Evolutionary conservation across 2,888 invertebrate genomes (phyloP), one percentile per base, ranked within the genome.

Genomic region (Oegoconia quadripuncta): DNA sequence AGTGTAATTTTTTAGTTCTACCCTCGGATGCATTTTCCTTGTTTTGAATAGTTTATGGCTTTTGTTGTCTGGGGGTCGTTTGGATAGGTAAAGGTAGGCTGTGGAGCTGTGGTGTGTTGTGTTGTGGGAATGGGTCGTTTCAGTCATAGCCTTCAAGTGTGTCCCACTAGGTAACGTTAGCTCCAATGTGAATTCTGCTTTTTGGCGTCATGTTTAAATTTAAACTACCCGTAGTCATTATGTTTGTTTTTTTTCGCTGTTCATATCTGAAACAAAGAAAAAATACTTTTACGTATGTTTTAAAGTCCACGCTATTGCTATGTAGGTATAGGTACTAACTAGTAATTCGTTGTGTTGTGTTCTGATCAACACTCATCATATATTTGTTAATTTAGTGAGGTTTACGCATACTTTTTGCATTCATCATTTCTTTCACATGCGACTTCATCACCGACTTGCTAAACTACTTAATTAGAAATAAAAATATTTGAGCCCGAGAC

Each of bases 61-160:
- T 39, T 31, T 30, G 22, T 20, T 2, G n/a, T 76, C 77, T 15
- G 76, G 77, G n/a, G 75, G 77, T 44, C 68, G 62, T 54, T 73
- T 76, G 22, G 60, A 64, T 16, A 64, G 65, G 37, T 72, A 64
- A 14, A 62, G 50, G 42, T 66, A 63, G 42, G 41, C 15, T n/a
- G 55, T 52, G 14, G 46, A 42, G 36, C 49, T 58, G 43, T 58
- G 54, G 28, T 50, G 50, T 12, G 53, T 53, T 29, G 53, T 58
- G 40, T 62, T 55, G 39, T 60, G 59, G 41, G 61, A 52, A 46
- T 56, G 52, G 23, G 56, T 61, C 25, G 51, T 37, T 27, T 52
- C 54, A 38, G 52, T 58, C 69, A 72, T 73, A 54, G 50, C 52
- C 42, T 52, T 51, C 32, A 37, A 28, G 38, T 39, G 42, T 37